Evolutionary conservation across 2,113 vertebrate genomes (phyloP).

Genomic region (Rhinolophus sinicus): DNA sequence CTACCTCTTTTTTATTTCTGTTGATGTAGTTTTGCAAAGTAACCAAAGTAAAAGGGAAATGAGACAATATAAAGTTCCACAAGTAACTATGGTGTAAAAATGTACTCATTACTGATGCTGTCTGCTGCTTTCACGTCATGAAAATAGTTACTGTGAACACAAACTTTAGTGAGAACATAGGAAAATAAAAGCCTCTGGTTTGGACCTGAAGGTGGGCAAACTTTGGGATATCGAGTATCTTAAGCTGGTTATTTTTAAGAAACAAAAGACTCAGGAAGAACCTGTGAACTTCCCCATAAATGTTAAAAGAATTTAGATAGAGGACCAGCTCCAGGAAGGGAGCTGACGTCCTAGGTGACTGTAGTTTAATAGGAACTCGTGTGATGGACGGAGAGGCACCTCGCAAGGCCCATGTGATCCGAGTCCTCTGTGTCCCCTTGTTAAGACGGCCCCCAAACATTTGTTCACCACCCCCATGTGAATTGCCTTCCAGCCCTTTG

Average conservation of each 20-base stretch:
- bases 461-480: too few relatives aligned
- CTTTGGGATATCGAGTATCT: background rate
- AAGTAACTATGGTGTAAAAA: background rate
- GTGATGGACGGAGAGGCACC: too few relatives aligned
- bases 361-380: background rate
- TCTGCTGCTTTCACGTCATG: background rate
- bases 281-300: background rate
- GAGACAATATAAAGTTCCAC: background rate
- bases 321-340: background rate
- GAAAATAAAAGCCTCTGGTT: background rate
- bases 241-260: background rate
- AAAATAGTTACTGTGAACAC: background rate
- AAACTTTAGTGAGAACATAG: background rate
- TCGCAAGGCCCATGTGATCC: too few relatives aligned
- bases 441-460: background rate
- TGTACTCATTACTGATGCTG: background rate
- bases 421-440: background rate
- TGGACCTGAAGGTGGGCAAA: background rate
- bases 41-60: background rate
- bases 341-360: too few relatives aligned
- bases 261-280: background rate
- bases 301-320: background rate
- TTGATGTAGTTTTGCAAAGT: background rate
- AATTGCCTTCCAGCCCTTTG: too few relatives aligned
- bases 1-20: background rate